Evolutionary conservation across 2,797 vertebrate genomes (phyloP).

Genomic region (Tadarida brasiliensis): DNA sequence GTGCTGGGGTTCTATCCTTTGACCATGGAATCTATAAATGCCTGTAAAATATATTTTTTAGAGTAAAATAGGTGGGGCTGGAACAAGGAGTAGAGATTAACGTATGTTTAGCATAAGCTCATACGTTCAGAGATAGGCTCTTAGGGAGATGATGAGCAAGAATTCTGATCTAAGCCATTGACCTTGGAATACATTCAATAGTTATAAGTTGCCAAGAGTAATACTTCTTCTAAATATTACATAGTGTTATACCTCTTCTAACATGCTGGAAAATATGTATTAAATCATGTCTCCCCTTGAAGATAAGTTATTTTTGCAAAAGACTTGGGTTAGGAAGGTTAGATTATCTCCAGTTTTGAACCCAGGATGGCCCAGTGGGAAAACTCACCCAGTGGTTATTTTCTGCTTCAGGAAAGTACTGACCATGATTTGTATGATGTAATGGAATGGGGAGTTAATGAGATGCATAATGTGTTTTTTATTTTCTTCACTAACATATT

Average conservation of each 20-base stretch:
- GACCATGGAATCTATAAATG: neutral
- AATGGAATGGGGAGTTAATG: neutral
- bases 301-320: slow-evolving; percentile 64
- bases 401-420: slow-evolving; percentile 37
- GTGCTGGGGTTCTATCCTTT: neutral
- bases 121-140: neutral
- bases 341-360: slow-evolving; percentile 10
- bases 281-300: neutral
- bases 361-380: neutral
- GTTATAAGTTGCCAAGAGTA: neutral
- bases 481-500: neutral
- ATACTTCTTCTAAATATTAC: neutral
- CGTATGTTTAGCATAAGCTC: neutral
- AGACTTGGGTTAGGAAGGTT: neutral
- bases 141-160: neutral
- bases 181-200: slow-evolving; percentile 18
- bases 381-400: neutral
- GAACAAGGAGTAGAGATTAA: neutral
- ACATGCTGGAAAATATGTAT: neutral
- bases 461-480: neutral
- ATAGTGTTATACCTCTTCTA: neutral
- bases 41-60: neutral
- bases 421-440: neutral
- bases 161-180: slow-evolving; percentile 16
- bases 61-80: neutral